Percentiles rank a stretch among this genome's conserved stretches.
These are phyloP conservation scores for Choreutis nemorana DNA, from an alignment of 2,888 invertebrate genomes.

Conservation along the genomic window DNA sequence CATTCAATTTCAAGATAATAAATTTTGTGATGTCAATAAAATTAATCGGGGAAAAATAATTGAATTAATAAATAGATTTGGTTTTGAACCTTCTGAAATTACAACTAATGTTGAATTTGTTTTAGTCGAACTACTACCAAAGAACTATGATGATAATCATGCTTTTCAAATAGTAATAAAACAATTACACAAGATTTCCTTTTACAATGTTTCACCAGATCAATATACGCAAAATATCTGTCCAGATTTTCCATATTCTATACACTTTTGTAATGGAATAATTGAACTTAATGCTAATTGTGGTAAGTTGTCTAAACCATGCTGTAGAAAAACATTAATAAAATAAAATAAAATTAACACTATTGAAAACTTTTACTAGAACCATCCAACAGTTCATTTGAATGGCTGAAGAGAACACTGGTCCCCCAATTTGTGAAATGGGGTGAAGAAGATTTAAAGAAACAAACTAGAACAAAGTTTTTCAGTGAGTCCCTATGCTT, in stretches of 20 bases:
- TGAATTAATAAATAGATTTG: no score
- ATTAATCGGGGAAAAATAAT: no score
- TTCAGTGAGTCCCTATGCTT: conserved; percentile 69
- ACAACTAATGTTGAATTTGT: conserved; percentile 20
- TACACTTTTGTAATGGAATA: conserved; percentile 35
- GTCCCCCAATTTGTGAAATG: conserved; percentile 71
- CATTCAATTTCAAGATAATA: no score
- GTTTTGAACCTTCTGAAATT: no score
- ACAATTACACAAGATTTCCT: conserved; percentile 33
- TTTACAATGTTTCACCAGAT: conserved; percentile 48
- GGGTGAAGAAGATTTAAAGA: conserved; percentile 47
- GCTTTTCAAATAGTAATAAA: conserved; percentile 49
- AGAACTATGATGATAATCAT: conserved; percentile 30
- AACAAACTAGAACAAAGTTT: conserved; percentile 16
- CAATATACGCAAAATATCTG: conserved; percentile 36
- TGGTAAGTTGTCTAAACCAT: conserved; percentile 36
- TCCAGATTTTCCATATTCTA: conserved; percentile 55
- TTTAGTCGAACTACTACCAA: conserved; percentile 41
- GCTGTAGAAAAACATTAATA: no score
- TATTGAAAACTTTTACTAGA: conserved; percentile 26
- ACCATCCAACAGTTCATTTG: conserved; percentile 24
- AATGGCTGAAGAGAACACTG: conserved; percentile 66
- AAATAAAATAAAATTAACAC: no score
- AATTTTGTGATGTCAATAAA: no score
- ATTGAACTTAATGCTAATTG: conserved; percentile 42